Evolutionary conservation across 1,140 invertebrate genomes (phyloP), one percentile per base, ranked within the genome.

Genomic region (Hesperophylax magnus): DNA sequence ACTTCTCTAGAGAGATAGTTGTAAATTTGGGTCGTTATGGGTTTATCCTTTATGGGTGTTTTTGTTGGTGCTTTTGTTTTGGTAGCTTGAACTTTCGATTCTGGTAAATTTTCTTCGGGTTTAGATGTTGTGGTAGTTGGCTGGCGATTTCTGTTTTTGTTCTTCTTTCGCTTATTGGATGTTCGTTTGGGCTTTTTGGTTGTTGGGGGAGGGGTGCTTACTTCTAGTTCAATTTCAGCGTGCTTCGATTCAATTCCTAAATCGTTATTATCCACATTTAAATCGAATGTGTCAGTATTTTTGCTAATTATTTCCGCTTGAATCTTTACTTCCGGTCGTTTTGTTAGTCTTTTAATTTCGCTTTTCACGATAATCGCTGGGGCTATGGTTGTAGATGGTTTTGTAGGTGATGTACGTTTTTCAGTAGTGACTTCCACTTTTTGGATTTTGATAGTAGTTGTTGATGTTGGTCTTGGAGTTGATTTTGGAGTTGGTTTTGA

Each of bases 1-100:
- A 96, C 93, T 90, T 95, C 94, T 84, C 94, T 89, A 9, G 94
- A 94, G 22, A 96, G 86, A 84, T 94, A 96, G 85, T 94, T 95
- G 83, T 95, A 96, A 39, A 96, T 93, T 86, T 94, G 93, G 0
- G 93, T 94, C 24, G 93, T 91, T 2, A 95, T 91, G 8, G 92
- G 92, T 81, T 92, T 91, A 78, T 90, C 86, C 20, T 87, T 87
- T 63, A 53, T 82, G 14, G 83, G 87, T 80, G 87, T 88, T 84
- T 88, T 89, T 22, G 88, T 89, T 15, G 89, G 86, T 5, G 90
- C 65, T 85, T 92, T 92, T 0, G 89, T 90, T 31, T 81, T 85
- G n/a, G 84, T 91, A 79, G 89, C 89, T 47, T 87, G 86, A 58
- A 87, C 90, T 85, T 91, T 91, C 5, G 89, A 86, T 85, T 91